Evolutionary conservation across 2,113 vertebrate genomes (phyloP).

Genomic region (Macroglossus sobrinus): DNA sequence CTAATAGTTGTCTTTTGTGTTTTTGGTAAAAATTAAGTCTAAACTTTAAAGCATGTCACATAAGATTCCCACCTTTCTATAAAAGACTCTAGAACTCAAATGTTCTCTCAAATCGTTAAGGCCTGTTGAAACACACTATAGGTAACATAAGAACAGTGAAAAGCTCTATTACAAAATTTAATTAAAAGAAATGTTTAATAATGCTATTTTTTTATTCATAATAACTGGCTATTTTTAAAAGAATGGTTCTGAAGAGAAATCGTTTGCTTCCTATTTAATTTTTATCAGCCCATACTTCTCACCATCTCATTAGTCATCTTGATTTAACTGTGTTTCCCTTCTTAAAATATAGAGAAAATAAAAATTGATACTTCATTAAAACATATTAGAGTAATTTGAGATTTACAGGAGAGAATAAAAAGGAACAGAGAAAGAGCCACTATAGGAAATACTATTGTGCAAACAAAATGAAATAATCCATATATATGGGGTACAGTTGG

Average conservation of each 20-base stretch:
- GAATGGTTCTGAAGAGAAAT: neutral
- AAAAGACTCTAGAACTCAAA: neutral
- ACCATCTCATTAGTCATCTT: neutral
- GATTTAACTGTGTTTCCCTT: conserved; percentile 42
- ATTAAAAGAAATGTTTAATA: conserved; percentile 18
- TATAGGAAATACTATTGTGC: neutral
- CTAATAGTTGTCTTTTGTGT: neutral
- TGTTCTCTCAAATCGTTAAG: neutral
- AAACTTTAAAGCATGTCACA: neutral
- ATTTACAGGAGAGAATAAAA: conserved; percentile 21
- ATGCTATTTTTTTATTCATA: neutral
- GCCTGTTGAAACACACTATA: neutral
- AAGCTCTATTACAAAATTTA: neutral
- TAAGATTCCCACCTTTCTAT: neutral
- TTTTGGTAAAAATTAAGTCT: neutral
- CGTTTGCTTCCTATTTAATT: neutral
- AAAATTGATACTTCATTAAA: conserved; percentile 36
- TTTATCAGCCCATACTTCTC: neutral
- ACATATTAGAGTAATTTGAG: conserved; percentile 33
- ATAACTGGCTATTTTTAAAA: conserved; percentile 9
- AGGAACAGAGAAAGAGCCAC: neutral
- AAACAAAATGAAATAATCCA: neutral
- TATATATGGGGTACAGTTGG: rapidly evolving
- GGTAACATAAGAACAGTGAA: neutral
- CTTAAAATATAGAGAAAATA: conserved; percentile 48